Percentiles rank a stretch among this genome's conserved stretches.
Conservation (phyloP, 2,888 invertebrate genomes). For the Lamellibrachia columna region DNA sequence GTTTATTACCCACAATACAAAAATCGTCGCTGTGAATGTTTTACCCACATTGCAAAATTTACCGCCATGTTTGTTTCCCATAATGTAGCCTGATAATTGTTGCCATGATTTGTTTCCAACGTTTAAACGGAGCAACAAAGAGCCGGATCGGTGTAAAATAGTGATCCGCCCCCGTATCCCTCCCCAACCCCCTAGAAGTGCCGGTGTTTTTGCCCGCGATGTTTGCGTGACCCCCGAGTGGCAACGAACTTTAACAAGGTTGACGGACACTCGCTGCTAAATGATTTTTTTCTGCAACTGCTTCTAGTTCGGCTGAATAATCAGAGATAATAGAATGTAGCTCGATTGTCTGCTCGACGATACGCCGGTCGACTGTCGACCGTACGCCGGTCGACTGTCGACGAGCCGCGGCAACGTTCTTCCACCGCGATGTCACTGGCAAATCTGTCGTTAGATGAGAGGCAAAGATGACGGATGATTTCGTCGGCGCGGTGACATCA, state of each 20-base stretch:
- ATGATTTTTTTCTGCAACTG: not conserved
- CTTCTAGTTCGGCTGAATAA: not conserved
- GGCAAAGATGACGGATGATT: not conserved
- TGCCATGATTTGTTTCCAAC: no score
- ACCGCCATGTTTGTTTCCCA: no score
- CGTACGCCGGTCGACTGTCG: not conserved
- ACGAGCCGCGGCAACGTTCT: not conserved
- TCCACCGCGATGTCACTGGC: not conserved
- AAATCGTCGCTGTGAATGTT: no score
- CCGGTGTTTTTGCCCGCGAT: not conserved
- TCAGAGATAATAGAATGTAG: not conserved
- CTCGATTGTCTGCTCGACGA: not conserved
- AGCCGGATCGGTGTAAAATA: not conserved
- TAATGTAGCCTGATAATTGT: no score
- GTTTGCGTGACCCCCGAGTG: not conserved
- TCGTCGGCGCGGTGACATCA: not conserved
- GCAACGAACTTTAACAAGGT: no score
- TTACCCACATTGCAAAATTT: no score
- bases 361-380: not conserved
- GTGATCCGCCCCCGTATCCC: not conserved
- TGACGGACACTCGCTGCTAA: not conserved
- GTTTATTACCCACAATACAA: no score
- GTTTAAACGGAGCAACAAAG: no score
- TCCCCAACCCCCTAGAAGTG: not conserved
- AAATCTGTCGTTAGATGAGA: not conserved